Percentiles rank a stretch among this genome's conserved stretches.
phyloP scores from a whole-genome alignment of 2,888 invertebrate species.

The Branchellion lobata region DNA sequence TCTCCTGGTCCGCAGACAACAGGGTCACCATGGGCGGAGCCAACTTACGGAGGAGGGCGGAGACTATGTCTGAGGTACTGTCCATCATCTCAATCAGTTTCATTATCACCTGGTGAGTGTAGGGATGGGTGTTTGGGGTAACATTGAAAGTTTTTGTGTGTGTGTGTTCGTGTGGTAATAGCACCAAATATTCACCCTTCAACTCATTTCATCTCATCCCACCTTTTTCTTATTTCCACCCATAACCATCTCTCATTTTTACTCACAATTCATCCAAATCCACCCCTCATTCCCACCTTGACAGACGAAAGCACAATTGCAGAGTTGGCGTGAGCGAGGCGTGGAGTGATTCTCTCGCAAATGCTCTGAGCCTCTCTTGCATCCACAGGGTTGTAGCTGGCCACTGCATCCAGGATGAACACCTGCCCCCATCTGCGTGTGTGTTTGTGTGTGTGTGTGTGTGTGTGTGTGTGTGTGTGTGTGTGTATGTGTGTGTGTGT shows the following conservation, averaged over 20 bases:
- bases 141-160: no score
- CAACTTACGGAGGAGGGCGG: conserved; percentile 88
- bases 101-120: conserved; percentile 72
- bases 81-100: conserved; percentile 96
- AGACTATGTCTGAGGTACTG: conserved; percentile 87
- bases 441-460: no score
- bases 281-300: conserved; percentile 61
- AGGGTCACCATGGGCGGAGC: conserved; percentile 98
- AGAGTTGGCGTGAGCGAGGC: conserved; percentile 94
- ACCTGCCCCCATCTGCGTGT: conserved; percentile 70
- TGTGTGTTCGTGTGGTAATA: not conserved
- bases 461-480: no score
- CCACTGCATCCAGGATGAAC: conserved; percentile 93
- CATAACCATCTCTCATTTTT: not conserved
- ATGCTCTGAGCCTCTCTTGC: conserved; percentile 89
- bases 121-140: not conserved
- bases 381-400: conserved; percentile 94
- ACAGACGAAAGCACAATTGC: conserved; percentile 92
- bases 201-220: no score
- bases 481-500: not conserved
- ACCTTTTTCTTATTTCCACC: not conserved
- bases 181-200: not conserved
- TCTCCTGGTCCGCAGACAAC: conserved; percentile 95
- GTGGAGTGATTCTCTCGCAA: conserved; percentile 52
- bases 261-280: not conserved